Percentiles rank a stretch among this genome's conserved stretches.
Evolutionary conservation across 2,797 vertebrate species (phyloP).

Genomic region (Coilia nasus): DNA sequence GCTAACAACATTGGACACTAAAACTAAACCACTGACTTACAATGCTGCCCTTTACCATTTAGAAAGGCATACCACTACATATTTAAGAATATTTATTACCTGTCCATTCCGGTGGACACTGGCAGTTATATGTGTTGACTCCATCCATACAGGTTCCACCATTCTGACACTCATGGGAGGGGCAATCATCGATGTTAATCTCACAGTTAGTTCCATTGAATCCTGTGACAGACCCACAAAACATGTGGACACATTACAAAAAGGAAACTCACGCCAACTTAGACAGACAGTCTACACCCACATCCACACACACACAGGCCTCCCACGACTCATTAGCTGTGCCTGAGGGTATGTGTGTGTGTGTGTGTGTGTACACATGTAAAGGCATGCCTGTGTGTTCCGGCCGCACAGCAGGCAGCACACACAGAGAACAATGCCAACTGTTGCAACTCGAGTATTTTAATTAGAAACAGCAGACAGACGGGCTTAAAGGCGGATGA

Average conservation of each 20-base stretch:
- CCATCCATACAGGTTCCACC: conserved; percentile 92
- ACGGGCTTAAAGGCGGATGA: background rate
- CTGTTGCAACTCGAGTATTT: conserved; percentile 21
- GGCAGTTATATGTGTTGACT: conserved; percentile 95
- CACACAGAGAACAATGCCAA: conserved; percentile 18
- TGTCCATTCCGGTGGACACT: conserved; percentile 94
- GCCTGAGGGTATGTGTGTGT: background rate
- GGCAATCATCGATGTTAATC: conserved; percentile 90
- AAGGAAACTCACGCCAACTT: background rate
- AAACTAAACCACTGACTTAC: too few relatives aligned
- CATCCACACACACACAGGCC: background rate
- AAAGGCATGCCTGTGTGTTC: conserved; percentile 27
- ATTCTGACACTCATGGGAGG: conserved; percentile 87
- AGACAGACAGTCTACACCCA: background rate
- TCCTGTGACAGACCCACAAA: conserved; percentile 66
- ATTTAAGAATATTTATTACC: conserved; percentile 68
- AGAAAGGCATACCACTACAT: too few relatives aligned
- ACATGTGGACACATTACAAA: background rate
- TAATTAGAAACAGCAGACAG: conserved; percentile 29
- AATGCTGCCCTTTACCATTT: too few relatives aligned
- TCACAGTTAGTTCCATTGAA: conserved; percentile 91
- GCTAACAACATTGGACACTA: too few relatives aligned
- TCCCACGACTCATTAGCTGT: background rate
- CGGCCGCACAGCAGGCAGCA: background rate
- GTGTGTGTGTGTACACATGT: conserved; percentile 34